Evolutionary conservation across 2,888 invertebrate species (phyloP).

Genomic region (Helleia helle): DNA sequence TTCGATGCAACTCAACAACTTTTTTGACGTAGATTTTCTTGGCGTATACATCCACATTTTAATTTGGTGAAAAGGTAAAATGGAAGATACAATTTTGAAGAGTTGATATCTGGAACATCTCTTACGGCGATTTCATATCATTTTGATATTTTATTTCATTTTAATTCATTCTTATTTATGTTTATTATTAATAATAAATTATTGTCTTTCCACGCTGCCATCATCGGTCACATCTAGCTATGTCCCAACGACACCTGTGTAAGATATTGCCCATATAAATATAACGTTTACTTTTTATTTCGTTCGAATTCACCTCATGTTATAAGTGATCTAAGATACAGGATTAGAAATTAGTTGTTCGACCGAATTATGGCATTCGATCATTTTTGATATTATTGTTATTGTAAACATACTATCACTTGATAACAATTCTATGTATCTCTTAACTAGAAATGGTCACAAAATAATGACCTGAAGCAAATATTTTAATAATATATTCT

Average conservation of each 20-base stretch:
- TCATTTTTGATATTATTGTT: no score
- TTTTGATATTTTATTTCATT: constrained; percentile 20
- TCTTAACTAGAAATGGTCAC: no score
- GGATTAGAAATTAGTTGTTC: no score
- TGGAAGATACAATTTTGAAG: constrained; percentile 7
- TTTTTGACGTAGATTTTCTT: constrained; percentile 4
- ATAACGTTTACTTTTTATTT: no score
- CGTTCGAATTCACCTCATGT: no score
- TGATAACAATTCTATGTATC: no score
- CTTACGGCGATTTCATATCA: constrained; percentile 54
- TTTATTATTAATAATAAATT: constrained; percentile 4
- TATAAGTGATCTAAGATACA: no score
- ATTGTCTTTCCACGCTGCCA: constrained; percentile 58
- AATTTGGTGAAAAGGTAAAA: constrained; percentile 6
- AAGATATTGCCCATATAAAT: constrained; percentile 54
- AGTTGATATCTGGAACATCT: constrained; percentile 54
- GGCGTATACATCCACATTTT: not conserved
- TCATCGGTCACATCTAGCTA: constrained; percentile 60
- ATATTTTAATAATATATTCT: no score
- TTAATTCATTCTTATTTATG: constrained; percentile 25
- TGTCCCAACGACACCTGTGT: constrained; percentile 78
- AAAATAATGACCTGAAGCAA: no score
- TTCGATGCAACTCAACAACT: not conserved
- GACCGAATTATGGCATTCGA: no score
- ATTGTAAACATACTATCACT: no score